phyloP scores from a whole-genome alignment of 2,113 vertebrate species.

The Aptenodytes forsteri region DNA sequence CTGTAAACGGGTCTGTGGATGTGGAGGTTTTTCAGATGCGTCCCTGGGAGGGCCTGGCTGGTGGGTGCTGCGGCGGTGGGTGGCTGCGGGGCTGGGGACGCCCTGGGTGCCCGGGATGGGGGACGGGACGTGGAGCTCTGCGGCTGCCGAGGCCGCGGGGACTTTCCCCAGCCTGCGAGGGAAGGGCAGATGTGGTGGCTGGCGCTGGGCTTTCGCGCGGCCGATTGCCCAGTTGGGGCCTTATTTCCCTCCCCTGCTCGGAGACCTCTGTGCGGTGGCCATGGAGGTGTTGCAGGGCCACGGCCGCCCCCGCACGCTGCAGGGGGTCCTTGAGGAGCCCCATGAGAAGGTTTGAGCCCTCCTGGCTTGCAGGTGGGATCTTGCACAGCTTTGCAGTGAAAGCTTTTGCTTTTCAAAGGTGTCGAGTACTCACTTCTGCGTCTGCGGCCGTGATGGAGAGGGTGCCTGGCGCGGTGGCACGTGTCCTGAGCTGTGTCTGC shows the following conservation, averaged over 20 bases:
- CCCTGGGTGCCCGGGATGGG: not conserved
- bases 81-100: not conserved
- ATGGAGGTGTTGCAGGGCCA: no score
- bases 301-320: no score
- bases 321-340: not conserved
- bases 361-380: not conserved
- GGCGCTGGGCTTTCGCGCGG: not conserved
- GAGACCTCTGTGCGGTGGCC: not conserved
- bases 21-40: not conserved
- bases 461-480: fast-evolving
- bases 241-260: not conserved
- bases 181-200: not conserved
- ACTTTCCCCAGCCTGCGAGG: not conserved
- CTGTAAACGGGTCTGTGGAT: not conserved
- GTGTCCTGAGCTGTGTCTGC: not conserved
- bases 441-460: not conserved
- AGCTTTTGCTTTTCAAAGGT: not conserved
- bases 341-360: not conserved
- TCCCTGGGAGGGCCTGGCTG: not conserved
- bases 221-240: not conserved
- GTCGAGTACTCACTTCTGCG: not conserved
- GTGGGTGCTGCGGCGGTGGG: not conserved
- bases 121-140: not conserved
- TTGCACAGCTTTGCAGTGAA: not conserved
- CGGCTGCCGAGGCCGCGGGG: not conserved